Conservation (phyloP, 2,888 invertebrate genomes). For the Acholoe squamosa region DNA sequence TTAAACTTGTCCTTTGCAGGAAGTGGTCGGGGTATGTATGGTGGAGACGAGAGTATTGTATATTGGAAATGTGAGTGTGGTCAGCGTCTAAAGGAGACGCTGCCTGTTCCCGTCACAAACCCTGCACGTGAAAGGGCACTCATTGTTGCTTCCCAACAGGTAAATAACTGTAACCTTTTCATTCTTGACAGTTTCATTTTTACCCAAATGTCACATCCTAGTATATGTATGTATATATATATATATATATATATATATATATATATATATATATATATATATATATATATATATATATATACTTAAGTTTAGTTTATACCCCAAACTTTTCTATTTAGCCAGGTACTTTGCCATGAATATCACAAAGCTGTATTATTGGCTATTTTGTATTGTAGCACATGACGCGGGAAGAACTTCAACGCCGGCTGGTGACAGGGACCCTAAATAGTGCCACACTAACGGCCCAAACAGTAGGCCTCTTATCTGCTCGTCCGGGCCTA, state of each 20-base stretch:
- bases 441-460: conserved; percentile 74
- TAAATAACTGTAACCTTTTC: conserved; percentile 60
- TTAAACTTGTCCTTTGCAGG: conserved; percentile 68
- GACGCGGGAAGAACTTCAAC: conserved; percentile 79
- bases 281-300: no score
- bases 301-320: no score
- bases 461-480: conserved; percentile 76
- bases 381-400: conserved; percentile 76
- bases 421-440: conserved; percentile 81
- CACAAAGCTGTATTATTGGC: no score
- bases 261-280: no score
- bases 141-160: conserved; percentile 80
- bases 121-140: conserved; percentile 79
- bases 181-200: no score
- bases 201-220: no score
- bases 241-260: no score
- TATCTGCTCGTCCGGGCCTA: conserved; percentile 69
- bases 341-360: no score
- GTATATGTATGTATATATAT: no score
- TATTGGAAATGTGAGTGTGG: conserved; percentile 82
- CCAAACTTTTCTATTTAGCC: no score
- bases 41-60: conserved; percentile 78
- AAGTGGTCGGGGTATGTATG: conserved; percentile 76
- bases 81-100: conserved; percentile 76
- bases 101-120: conserved; percentile 80